Base-by-base conservation (phyloP, 2,797 vertebrate species). In the Lophotriccus pileatus region DNA sequence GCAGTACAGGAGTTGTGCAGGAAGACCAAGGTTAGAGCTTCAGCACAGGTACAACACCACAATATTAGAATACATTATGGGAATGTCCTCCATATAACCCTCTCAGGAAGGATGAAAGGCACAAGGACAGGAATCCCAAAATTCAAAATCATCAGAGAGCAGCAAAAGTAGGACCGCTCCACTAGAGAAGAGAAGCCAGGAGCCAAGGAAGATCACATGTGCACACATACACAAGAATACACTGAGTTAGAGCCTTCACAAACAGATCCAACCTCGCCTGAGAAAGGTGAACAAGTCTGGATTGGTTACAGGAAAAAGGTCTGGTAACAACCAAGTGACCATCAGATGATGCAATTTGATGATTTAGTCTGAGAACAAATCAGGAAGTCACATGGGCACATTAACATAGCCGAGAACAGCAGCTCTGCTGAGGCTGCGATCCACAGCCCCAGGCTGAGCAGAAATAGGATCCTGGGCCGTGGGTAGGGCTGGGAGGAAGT, bases 201-300 rank as follows among this genome's bases (percentile, higher is more conserved):
- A 56, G 10, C 5, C 27, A 60, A 74, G 28, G 15, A 50, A 19
- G 6, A 21, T 22, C 39, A 8, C 4, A 6, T 18, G 24, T 23
- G 22, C 37, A 14, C 32, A 55, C 41, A 34, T 14, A 28, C 25
- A 6, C 22, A 6, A 7, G n/a, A 9, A 23, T 14, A 22, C 3
- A 22, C 2, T 8, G 11, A 56, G n/a, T 28, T 23, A 60, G 22
- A 27, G 10, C 37, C 32, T 50, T 36, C 32, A 39, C 9, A 11
- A 17, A 28, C 1, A 44, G 3, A 30, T 32, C 28, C 46, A 62
- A 0, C 14, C 58, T 10, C 44, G 49, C 6, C 32, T 58, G 8
- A 81, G 39, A 25, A 77, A 84, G 12, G 9, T 23, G 37, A 74
- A 41, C 10, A 74, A 16, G 39, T 55, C 25, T 59, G 30, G 12